Evolutionary conservation across 2,797 vertebrate species (phyloP).

Genomic region (Florisuga fusca): DNA sequence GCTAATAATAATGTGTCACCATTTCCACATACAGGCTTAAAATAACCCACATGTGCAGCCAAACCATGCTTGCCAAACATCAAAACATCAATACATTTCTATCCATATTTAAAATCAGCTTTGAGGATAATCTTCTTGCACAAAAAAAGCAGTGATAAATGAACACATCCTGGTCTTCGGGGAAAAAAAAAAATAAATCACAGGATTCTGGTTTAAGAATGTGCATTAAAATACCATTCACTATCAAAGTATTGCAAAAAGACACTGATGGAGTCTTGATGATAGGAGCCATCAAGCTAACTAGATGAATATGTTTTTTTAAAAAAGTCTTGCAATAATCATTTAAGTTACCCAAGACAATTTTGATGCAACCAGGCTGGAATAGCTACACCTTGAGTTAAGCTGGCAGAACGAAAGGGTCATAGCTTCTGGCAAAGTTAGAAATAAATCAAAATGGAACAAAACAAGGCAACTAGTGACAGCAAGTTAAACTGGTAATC

Average conservation of each 20-base stretch:
- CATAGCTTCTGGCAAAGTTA: neutral
- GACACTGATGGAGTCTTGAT: neutral
- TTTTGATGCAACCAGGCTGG: neutral
- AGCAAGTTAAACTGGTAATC: fast-evolving
- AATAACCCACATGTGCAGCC: neutral
- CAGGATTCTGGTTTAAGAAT: neutral
- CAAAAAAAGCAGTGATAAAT: neutral
- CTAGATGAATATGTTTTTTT: neutral
- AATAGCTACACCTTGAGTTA: neutral
- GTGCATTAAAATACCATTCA: neutral
- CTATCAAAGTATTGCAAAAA: neutral
- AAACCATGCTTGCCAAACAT: neutral
- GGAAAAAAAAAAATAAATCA: neutral
- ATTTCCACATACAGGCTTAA: neutral
- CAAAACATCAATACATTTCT: neutral
- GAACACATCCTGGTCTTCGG: neutral
- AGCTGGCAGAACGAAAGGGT: neutral
- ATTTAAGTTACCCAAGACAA: neutral
- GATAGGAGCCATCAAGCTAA: neutral
- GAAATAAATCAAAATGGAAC: neutral
- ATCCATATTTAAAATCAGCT: neutral
- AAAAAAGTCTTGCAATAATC: neutral
- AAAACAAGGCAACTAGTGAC: neutral
- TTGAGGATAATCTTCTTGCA: neutral
- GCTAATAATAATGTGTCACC: neutral